Evolutionary conservation across 2,113 vertebrate species (phyloP).

Genomic region (Aphyosemion australe): DNA sequence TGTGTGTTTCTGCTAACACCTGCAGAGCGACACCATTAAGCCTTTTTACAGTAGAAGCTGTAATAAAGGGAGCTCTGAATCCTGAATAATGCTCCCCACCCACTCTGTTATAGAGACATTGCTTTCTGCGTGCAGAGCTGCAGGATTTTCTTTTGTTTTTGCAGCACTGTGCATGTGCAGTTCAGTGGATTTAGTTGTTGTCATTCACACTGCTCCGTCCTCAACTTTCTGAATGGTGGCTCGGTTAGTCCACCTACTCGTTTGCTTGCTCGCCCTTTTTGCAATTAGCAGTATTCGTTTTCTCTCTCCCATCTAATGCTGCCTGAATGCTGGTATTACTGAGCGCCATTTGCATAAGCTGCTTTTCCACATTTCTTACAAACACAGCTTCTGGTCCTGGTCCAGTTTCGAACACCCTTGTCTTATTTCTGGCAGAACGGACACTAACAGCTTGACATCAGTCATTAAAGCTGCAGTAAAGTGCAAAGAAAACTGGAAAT

Average conservation of each 20-base stretch:
- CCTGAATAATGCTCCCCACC: slow-evolving; percentile 26
- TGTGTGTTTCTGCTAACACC: slow-evolving; percentile 6
- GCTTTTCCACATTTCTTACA: slow-evolving; percentile 60
- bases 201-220: slow-evolving; percentile 1
- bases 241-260: slow-evolving; percentile 51
- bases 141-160: not conserved
- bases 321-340: slow-evolving; percentile 66
- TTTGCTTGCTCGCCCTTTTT: slow-evolving; percentile 35
- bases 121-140: slow-evolving; percentile 7
- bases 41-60: slow-evolving; percentile 7
- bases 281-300: slow-evolving; percentile 61
- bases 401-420: slow-evolving; percentile 40
- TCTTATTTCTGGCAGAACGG: slow-evolving; percentile 42
- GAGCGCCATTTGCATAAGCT: slow-evolving; percentile 70
- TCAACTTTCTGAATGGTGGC: slow-evolving; percentile 47
- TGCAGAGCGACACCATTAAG: slow-evolving; percentile 15
- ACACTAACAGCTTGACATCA: slow-evolving; percentile 20
- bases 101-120: slow-evolving; percentile 17
- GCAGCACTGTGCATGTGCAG: slow-evolving; percentile 15
- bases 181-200: slow-evolving; percentile 11
- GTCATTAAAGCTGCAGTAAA: slow-evolving; percentile 27
- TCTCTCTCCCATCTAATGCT: slow-evolving; percentile 45
- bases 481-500: slow-evolving; percentile 48
- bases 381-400: slow-evolving; percentile 24
- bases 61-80: slow-evolving; percentile 33